Base-by-base conservation (phyloP, 2,113 vertebrate genomes). In the Hymenochirus boettgeri region DNA sequence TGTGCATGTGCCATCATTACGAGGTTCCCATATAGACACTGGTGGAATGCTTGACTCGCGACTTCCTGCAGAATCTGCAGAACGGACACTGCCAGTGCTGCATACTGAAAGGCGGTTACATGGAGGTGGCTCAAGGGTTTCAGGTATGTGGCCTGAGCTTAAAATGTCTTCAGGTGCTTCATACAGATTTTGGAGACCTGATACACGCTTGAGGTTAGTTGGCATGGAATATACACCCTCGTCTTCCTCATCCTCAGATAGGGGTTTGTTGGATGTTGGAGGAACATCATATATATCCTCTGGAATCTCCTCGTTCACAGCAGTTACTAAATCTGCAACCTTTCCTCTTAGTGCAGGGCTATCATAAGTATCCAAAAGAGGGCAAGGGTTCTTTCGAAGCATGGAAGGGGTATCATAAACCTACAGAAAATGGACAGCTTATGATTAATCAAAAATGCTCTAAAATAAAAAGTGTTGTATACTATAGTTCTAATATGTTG, bases 331-430 rank as follows among this genome's bases (percentile, higher is more conserved):
- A 17, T 70, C 65, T 45, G 69, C 37, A 62, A 61, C 54, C 15
- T 23, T 86, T 37, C 42, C 85, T 33, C 79, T 73, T 12, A 69
- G 54, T 50, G 77, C 69, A 0, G 80, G 82, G 29, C 78, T 79
- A 54, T 79, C 84, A 12, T 85, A 86, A 3, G 79, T 77, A 18
- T 73, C 73, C 24, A 51, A 77, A 54, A 77, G 72, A 2, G 52
- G 7, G 2, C 70, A 26, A 46, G 27, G 21, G 11, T 83, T 51
- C 26, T 65, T 65, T 24, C 89, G 70, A 6, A 82, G 69, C 18
- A 81, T 69, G 7, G 89, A 79, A 48, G 93, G 93, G 56, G 92
- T 82, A 2, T 93, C 84, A 0, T 96, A 96, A 59, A 85, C 74
- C 82, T 85, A 60, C 7, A 60, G 18, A 7, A 13, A n/a, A n/a